Evolutionary conservation across 1,140 invertebrate genomes (phyloP), one percentile per base, ranked within the genome.

Genomic region (Dermatophagoides farinae): DNA sequence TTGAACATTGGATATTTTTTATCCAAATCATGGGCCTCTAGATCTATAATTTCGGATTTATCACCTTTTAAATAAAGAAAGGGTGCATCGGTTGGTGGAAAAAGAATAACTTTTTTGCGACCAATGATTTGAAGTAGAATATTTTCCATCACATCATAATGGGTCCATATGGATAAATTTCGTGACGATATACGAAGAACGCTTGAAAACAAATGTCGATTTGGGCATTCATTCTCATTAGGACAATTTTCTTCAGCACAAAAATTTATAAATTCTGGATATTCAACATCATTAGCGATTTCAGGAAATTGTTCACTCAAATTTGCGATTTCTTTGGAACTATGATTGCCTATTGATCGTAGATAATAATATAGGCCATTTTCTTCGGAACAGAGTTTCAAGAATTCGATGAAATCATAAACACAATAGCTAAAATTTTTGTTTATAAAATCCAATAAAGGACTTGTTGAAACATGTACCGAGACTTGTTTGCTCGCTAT

Each of bases 121-220:
- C 79, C 79, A 54, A 63, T 67, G 0, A 80, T 68, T 69, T 79
- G 78, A 52, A 79, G 74, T 22, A 80, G 66, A 11, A 79, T 65
- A 65, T 80, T 80, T 68, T 80, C 78, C 75, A 79, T 78, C 67
- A 75, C 75, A 72, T 80, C 79, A 71, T 80, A 80, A 69, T 80
- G 79, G 38, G 78, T 80, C 79, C 79, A 80, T 20, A 80, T 64
- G 62, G 77, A 74, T 20, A 77, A 64, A 23, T 69, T 67, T 51
- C 69, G 64, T 1, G 77, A 79, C 31, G 73, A 71, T 57, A 79
- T 75, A 25, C 79, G 68, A 61, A 80, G 77, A 8, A 80, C 77
- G 65, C 74, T 77, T 0, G 79, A 80, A 67, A 79, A 80, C 61
- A 77, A 75, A 23, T 71, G 63, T 12, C 71, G 66, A 5, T 55